Evolutionary conservation across 1,140 invertebrate genomes (phyloP), one percentile per base, ranked within the genome.

Genomic region (Drosophila tristis): DNA sequence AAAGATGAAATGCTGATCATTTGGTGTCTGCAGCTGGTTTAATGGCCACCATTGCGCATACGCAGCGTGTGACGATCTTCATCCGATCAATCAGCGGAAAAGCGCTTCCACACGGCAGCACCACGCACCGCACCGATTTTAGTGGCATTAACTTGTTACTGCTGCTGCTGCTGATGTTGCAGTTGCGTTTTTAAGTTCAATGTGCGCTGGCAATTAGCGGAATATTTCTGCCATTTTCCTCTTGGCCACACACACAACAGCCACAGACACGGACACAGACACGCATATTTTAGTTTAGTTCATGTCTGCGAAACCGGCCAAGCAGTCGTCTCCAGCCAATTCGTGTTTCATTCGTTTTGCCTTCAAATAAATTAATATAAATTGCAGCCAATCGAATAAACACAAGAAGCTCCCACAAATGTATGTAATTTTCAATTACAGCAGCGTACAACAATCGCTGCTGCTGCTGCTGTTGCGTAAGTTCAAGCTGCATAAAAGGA

Each of bases 361-460:
- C 74, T 81, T 60, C 48, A 78, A 86, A 78, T 74, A 81, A 86
- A 78, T 81, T 72, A 86, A 87, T 86, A 86, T 87, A 80, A 86
- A 86, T 87, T 71, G 82, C 74, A 39, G 68, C 42, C 49, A 81
- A 80, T 85, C 64, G 82, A 82, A 82, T 82, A 39, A 29, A 58
- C 85, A 73, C 86, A 82, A 2, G 25, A 70, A 47, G 80, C 76
- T 67, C 35, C 44, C 48, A 11, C 11, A 39, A 35, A 39, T 43
- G 67, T 78, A 61, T 74, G 82, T 81, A 74, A 86, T 87, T 79
- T 76, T 76, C 74, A 73, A 76, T 67, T 79, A 77, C 80, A 76
- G 81, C 78, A 79, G 70, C 35, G 13, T 39, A 39, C 35, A 59
- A 74, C 72, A 74, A 71, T 76, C 68, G 26, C 29, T 44, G 50